phyloP scores from a whole-genome alignment of 2,113 vertebrate species.

The Myotis yumanensis region DNA sequence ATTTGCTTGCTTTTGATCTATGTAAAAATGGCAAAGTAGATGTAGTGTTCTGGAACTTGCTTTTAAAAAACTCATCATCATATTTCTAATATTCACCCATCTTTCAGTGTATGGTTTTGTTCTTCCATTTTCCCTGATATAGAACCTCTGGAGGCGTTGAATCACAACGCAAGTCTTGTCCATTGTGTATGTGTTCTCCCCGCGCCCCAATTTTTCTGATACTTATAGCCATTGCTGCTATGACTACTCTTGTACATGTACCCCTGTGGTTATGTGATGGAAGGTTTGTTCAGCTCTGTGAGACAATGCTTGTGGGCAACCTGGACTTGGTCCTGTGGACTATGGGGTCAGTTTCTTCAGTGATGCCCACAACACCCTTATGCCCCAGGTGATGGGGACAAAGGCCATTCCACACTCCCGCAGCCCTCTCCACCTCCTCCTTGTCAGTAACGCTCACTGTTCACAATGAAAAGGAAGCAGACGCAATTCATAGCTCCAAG shows the following conservation, averaged over 20 bases:
- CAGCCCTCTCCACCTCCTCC: not conserved
- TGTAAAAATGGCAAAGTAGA: too few relatives aligned
- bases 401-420: too few relatives aligned
- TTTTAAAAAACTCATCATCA: not conserved
- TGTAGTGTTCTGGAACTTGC: too few relatives aligned
- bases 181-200: not conserved
- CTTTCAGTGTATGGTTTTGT: not conserved
- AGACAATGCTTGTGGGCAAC: not conserved
- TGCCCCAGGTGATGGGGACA: not conserved
- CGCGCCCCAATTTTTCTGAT: not conserved
- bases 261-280: not conserved
- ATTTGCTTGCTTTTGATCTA: too few relatives aligned
- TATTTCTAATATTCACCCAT: not conserved
- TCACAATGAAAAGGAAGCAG: not conserved
- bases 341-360: not conserved
- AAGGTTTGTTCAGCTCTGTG: not conserved
- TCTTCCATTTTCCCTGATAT: not conserved
- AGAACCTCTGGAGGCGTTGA: not conserved
- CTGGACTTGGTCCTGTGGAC: not conserved
- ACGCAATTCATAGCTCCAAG: not conserved
- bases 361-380: not conserved
- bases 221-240: not conserved
- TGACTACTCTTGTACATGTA: not conserved
- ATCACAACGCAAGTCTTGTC: not conserved
- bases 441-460: not conserved